phyloP scores from a whole-genome alignment of 2,888 invertebrate genomes.

The Agrochola litura region DNA sequence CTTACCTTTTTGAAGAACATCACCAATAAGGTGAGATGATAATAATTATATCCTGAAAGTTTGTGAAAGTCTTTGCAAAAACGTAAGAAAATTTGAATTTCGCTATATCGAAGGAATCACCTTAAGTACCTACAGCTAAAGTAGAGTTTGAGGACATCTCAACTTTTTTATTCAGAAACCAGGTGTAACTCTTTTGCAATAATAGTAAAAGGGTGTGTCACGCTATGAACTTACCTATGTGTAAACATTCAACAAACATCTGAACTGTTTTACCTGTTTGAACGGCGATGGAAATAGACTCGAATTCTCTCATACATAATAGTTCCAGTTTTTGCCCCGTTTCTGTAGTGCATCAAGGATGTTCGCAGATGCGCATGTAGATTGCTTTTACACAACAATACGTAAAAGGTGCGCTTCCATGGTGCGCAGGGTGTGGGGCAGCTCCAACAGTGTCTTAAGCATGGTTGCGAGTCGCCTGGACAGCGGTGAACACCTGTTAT shows the following conservation, averaged over 20 bases:
- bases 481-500: too few relatives aligned
- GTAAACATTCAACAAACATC: not conserved
- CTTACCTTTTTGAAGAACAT: not conserved
- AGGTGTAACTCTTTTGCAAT: not conserved
- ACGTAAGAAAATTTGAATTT: not conserved
- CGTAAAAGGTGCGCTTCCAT: too few relatives aligned
- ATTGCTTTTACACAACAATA: too few relatives aligned
- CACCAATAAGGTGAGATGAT: not conserved
- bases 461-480: too few relatives aligned
- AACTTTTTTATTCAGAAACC: too few relatives aligned
- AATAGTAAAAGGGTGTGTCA: not conserved
- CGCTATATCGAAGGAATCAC: too few relatives aligned
- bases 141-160: not conserved
- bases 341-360: too few relatives aligned
- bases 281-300: slow-evolving; percentile 17
- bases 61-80: not conserved
- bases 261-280: slow-evolving; percentile 18
- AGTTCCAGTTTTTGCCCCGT: not conserved
- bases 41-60: too few relatives aligned
- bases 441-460: too few relatives aligned
- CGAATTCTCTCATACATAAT: slow-evolving; percentile 14
- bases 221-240: not conserved
- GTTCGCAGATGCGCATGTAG: too few relatives aligned
- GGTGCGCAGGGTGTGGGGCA: too few relatives aligned
- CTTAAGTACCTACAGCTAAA: too few relatives aligned